These are phyloP conservation scores for Andrena bucephala DNA, from an alignment of 2,888 invertebrate species.

Conservation along the genomic window DNA sequence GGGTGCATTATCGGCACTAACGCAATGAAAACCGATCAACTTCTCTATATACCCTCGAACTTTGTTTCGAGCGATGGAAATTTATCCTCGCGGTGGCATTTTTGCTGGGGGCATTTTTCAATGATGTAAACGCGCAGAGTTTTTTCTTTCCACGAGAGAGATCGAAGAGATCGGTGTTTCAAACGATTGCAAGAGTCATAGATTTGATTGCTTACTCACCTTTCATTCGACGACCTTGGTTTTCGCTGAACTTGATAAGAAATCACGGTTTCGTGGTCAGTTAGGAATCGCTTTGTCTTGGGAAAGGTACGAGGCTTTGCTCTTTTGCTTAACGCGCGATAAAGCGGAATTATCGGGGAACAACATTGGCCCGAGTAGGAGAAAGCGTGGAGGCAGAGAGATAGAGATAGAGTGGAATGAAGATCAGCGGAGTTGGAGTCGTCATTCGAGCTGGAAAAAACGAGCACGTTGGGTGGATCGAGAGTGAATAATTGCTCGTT, in stretches of 20 bases:
- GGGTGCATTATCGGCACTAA: conserved; percentile 5
- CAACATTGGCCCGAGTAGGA: no score
- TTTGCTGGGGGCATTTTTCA: background rate
- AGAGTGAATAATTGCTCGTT: conserved; percentile 2
- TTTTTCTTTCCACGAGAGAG: background rate
- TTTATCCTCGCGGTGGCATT: background rate
- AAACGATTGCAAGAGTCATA: background rate
- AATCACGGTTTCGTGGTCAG: no score
- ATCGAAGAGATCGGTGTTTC: no score
- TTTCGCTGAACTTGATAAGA: no score
- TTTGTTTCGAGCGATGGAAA: conserved; percentile 3
- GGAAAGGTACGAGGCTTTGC: no score
- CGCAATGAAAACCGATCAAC: conserved; percentile 26
- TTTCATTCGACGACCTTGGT: no score
- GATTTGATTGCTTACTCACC: background rate
- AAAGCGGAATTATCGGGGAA: no score
- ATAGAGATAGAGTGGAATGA: no score
- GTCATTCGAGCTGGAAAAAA: background rate
- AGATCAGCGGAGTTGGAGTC: no score
- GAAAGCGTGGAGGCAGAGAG: no score
- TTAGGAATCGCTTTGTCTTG: no score
- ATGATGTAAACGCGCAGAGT: background rate
- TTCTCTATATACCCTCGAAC: background rate
- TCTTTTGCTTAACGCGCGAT: no score
- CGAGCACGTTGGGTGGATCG: background rate